Evolutionary conservation across 2,113 vertebrate genomes (phyloP).

Genomic region (Tympanuchus pallidicinctus): DNA sequence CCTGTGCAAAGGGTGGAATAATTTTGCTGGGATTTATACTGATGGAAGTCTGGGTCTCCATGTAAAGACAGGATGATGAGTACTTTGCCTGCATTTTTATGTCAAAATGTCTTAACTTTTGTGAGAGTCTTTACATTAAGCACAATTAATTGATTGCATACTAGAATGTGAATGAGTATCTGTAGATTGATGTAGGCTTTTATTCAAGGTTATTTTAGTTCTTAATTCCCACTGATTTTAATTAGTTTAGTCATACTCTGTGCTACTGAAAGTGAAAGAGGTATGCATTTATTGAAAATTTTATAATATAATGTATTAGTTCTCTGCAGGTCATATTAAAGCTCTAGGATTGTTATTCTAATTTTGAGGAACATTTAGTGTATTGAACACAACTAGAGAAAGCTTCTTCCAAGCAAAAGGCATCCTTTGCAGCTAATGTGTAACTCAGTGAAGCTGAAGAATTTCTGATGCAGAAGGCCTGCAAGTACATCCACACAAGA

Average conservation of each 20-base stretch:
- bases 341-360: background rate
- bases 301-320: background rate
- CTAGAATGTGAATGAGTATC: background rate
- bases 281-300: background rate
- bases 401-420: background rate
- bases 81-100: background rate
- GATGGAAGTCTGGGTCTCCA: background rate
- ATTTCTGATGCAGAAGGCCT: background rate
- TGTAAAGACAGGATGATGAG: background rate
- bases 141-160: background rate
- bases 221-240: background rate
- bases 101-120: background rate
- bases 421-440: background rate
- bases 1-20: background rate
- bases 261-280: background rate
- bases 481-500: background rate
- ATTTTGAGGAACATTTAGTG: background rate
- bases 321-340: background rate
- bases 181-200: background rate
- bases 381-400: accelerated
- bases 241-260: background rate
- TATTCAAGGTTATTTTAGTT: background rate
- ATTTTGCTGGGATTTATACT: background rate
- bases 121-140: background rate
- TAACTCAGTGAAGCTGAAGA: background rate